Evolutionary conservation across 2,797 vertebrate genomes (phyloP).

Genomic region (Semaprochilodus insignis): DNA sequence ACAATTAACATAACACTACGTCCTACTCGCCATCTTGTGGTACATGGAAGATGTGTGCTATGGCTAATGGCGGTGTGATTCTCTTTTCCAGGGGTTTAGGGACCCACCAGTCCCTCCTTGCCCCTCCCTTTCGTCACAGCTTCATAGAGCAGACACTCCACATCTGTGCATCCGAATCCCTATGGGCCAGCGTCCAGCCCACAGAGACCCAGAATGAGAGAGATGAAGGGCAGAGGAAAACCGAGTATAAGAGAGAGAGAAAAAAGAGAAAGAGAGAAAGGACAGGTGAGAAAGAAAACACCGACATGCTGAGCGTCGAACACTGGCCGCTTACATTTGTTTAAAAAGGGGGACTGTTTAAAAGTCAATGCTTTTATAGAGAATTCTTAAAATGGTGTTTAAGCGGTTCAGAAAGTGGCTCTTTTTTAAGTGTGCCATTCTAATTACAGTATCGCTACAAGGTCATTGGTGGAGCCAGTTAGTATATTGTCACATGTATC

Average conservation of each 20-base stretch:
- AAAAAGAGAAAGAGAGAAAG: conserved; percentile 16
- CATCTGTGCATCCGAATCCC: conserved; percentile 50
- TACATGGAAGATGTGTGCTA: conserved; percentile 35
- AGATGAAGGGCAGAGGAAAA: neutral
- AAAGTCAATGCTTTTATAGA: neutral
- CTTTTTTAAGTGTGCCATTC: too few species aligned
- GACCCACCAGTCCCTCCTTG: conserved; percentile 8
- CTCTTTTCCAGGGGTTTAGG: neutral
- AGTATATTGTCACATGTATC: too few species aligned
- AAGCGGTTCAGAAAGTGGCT: too few species aligned
- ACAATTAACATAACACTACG: neutral
- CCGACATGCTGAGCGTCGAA: conserved; percentile 28
- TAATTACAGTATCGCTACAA: too few species aligned
- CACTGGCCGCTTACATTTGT: neutral
- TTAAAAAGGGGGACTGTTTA: neutral
- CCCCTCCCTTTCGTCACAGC: conserved; percentile 20
- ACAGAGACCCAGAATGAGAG: conserved; percentile 10
- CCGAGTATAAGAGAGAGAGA: neutral
- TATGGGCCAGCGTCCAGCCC: conserved; percentile 36
- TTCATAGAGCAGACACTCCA: conserved; percentile 39
- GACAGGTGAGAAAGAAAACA: conserved; percentile 30
- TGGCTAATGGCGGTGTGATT: conserved; percentile 15
- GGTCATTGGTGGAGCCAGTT: too few species aligned
- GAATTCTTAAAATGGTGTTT: too few species aligned
- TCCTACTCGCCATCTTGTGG: conserved; percentile 12